Base-by-base conservation (phyloP, 2,113 vertebrate genomes). In the Verasper variegatus region DNA sequence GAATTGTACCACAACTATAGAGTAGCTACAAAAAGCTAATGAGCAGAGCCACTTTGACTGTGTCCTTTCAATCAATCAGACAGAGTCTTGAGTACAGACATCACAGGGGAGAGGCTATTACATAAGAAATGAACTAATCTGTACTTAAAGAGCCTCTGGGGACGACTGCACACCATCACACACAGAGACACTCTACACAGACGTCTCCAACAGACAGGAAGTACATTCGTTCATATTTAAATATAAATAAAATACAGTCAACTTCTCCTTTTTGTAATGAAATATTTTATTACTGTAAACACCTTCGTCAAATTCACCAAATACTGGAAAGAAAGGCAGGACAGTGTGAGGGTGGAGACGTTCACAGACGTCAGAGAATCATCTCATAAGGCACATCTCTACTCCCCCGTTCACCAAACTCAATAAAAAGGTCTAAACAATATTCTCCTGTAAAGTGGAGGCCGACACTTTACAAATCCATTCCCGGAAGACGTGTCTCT, bases 211-310 rank as follows among this genome's bases (percentile, higher is more conserved):
- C 27, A 31, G 31, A 31, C 31, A 31, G 31, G 6, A 7, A 9
- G 47, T 15, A 51, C 47, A 57, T 23, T 23, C 2, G 56, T n/a
- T 3, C 15, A 35, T 4, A 12, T 24, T 64, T 1, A 61, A 67
- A 66, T 47, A 11, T 70, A 59, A 80, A 23, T 0, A 18, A 74
- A 3, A 2, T 0, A 42, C n/a, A 51, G 5, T 31, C 31, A 31
- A 31, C 4, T 2, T 57, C 2, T 70, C 42, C 37, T 14, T 18
- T 83, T 58, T 83, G 37, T 88, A 70, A 86, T 87, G 47, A 78
- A 89, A 89, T 82, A 76, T 31, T 91, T 91, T 78, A 85, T 89
- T 91, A 52, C 82, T 81, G 83, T 92, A 94, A 92, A 93, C 82
- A 69, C 71, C 57, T 63, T 49, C 55, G 71, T 83, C 72, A 86